Base-by-base conservation (phyloP, 2,888 invertebrate species). In the Noctua janthe region DNA sequence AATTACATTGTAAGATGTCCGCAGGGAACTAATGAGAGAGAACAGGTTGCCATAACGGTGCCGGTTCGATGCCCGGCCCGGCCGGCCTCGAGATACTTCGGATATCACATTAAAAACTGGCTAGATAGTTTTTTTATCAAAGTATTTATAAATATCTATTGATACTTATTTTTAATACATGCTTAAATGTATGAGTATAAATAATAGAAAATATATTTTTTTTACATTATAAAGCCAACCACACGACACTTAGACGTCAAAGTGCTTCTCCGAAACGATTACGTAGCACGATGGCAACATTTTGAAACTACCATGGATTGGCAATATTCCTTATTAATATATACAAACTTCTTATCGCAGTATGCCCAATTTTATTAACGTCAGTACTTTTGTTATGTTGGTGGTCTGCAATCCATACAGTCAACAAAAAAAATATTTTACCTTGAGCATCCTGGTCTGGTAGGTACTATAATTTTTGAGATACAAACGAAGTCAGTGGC, bases 11-110 rank as follows among this genome's bases (percentile, higher is more conserved):
- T 81, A 82, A 87, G 87, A 89, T 83, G 80, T 89, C 75, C 85
- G 82, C 82, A 80, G 84, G 82, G 83, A 84, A 80, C 85, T 90
- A 87, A 90, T 89, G 89, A 85, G 81, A 83, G 76, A 86, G 89
- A 92, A 92, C 92, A 89, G 92, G 92, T 92, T 91, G 87, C 82
- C 74, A 85, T 92, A 93, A 92, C 92, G 92, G 92, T 91, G 89
- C 85, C 81, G 76, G 90, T 91, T 92, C 91, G 91, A 91, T 88
- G 92, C 85, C 91, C 91, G 91, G 86, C 80, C 82, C 64, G 80
- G 71, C 70, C 82, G 88, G 87, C 86, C 81, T 87, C 87, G 82
- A 78, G 85, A 82, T 80, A 81, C 86, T 83, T 85, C 72, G 72
- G 80, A 82, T 78, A 79, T 82, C 72, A 86, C 76, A 81, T 84